These are phyloP conservation scores for Notolepis coatsorum DNA, from an alignment of 2,797 vertebrate genomes.

Conservation along the genomic window DNA sequence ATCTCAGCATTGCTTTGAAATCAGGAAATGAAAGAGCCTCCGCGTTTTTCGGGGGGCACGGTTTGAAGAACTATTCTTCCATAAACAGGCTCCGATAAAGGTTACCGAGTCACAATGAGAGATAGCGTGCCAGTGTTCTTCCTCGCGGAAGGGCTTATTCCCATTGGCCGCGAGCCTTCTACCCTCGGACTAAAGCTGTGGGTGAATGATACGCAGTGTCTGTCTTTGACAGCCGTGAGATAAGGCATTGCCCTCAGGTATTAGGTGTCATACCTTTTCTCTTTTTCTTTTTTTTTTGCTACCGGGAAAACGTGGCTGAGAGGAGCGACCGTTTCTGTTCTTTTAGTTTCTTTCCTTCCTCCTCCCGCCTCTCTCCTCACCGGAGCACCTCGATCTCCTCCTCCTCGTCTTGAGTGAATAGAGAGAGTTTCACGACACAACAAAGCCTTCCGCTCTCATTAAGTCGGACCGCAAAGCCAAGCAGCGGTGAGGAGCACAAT, in stretches of 20 bases:
- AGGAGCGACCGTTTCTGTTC: slow-evolving; percentile 70
- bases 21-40: slow-evolving; percentile 78
- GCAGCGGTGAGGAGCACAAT: slow-evolving; percentile 76
- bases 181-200: slow-evolving; percentile 78
- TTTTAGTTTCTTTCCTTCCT: no score
- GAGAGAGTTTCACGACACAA: slow-evolving; percentile 88
- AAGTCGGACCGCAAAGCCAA: slow-evolving; percentile 80
- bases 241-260: slow-evolving; percentile 89
- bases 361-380: slow-evolving; percentile 52
- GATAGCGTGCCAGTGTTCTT: slow-evolving; percentile 66
- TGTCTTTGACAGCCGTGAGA: slow-evolving; percentile 92
- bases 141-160: slow-evolving; percentile 70
- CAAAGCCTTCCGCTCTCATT: slow-evolving; percentile 85
- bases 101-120: slow-evolving; percentile 68
- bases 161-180: slow-evolving; percentile 70
- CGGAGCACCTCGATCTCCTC: slow-evolving; percentile 85
- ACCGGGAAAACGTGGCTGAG: slow-evolving; percentile 74
- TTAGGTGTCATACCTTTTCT: slow-evolving; percentile 91
- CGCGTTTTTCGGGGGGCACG: slow-evolving; percentile 51
- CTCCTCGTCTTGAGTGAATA: slow-evolving; percentile 81
- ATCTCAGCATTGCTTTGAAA: slow-evolving; percentile 74
- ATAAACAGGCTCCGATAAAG: slow-evolving; percentile 72
- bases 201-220: slow-evolving; percentile 86
- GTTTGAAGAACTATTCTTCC: slow-evolving; percentile 66
- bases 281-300: no score